Percentiles rank a stretch among this genome's conserved stretches.
These are phyloP conservation scores for Ceryle rudis DNA, from an alignment of 2,797 vertebrate genomes.

Conservation along the genomic window DNA sequence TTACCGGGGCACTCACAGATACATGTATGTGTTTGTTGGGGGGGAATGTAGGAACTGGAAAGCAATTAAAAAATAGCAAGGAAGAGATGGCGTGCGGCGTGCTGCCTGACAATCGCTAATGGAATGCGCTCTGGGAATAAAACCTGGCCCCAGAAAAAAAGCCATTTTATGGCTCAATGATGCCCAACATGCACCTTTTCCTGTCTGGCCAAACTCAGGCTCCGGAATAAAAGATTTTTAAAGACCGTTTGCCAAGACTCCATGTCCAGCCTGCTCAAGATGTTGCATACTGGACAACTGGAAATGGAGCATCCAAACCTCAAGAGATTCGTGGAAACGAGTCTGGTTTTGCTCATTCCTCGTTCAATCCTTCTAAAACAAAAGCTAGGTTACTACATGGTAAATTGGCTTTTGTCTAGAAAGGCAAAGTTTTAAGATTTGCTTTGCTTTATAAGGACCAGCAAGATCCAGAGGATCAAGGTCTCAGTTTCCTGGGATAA, in stretches of 20 bases:
- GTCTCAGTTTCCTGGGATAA: too few relatives aligned
- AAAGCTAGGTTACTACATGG: background rate
- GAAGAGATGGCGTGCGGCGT: background rate
- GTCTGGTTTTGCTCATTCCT: background rate
- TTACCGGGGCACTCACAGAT: background rate
- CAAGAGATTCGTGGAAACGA: background rate
- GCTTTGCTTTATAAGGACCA: background rate
- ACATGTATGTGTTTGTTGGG: background rate
- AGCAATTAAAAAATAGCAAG: background rate
- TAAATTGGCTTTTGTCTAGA: accelerated
- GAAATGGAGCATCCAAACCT: background rate
- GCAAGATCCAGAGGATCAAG: background rate
- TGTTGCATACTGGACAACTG: background rate
- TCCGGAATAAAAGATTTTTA: background rate
- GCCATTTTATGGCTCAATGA: too few relatives aligned
- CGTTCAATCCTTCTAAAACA: background rate
- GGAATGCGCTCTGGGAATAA: background rate
- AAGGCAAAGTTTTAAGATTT: too few relatives aligned
- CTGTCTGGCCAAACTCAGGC: background rate
- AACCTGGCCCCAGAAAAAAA: background rate
- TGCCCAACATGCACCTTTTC: background rate
- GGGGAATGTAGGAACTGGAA: background rate
- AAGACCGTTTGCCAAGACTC: background rate
- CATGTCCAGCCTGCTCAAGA: background rate
- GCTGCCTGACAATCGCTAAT: too few relatives aligned